These are phyloP conservation scores for Prinia subflava DNA, from an alignment of 2,113 vertebrate species.

Conservation along the genomic window DNA sequence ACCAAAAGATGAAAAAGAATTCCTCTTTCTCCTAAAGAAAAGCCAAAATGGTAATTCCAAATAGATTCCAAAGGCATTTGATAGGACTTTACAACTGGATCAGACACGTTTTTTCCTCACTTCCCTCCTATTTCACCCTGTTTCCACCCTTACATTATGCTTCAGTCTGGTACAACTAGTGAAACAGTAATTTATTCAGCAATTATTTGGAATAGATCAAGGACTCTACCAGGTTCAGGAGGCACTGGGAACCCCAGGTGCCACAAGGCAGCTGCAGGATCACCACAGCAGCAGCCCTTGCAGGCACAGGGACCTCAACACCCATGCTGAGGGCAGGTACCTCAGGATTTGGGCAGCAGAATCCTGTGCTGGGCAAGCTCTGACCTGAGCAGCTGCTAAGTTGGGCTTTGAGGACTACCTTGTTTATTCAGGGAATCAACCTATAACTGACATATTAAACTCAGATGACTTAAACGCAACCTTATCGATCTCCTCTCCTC, in stretches of 20 bases:
- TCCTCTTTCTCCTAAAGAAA: neutral
- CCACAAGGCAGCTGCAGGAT: neutral
- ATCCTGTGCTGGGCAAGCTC: neutral
- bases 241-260: accelerated
- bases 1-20: neutral
- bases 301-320: neutral
- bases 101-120: accelerated
- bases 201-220: neutral
- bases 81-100: neutral
- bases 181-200: neutral
- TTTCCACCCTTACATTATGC: neutral
- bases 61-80: neutral
- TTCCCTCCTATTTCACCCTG: neutral
- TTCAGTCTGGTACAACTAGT: neutral
- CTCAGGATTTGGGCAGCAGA: neutral
- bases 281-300: neutral
- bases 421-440: neutral
- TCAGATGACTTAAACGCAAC: neutral
- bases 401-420: neutral
- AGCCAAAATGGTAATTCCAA: neutral
- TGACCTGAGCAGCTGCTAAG: neutral
- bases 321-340: neutral
- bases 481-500: neutral
- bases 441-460: neutral
- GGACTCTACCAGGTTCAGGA: neutral